Evolutionary conservation across 1,140 invertebrate species (phyloP).

Genomic region (Nasonia giraulti): DNA sequence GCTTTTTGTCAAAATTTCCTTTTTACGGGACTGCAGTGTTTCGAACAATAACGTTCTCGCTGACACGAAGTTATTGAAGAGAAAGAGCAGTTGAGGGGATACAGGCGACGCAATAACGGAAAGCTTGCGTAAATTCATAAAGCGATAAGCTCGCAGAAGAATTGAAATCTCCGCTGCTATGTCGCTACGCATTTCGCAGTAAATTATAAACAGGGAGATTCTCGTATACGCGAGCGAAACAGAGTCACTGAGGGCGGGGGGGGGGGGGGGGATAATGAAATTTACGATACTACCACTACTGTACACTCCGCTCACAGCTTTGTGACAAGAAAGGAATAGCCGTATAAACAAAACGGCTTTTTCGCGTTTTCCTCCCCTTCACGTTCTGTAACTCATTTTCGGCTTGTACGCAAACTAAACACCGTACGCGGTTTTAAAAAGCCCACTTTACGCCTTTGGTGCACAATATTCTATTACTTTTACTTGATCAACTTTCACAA

Average conservation of each 20-base stretch:
- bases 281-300: slow-evolving; percentile 22
- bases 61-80: slow-evolving; percentile 39
- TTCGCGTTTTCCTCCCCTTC: neutral
- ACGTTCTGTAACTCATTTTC: neutral
- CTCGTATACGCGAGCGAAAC: neutral
- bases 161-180: slow-evolving; percentile 31
- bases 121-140: slow-evolving; percentile 43
- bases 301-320: neutral
- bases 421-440: no score
- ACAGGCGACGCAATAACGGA: slow-evolving; percentile 19
- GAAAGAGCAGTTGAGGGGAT: neutral
- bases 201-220: slow-evolving; percentile 42
- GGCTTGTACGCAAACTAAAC: no score
- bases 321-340: slow-evolving; percentile 13
- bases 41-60: neutral
- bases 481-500: no score
- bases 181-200: slow-evolving; percentile 25
- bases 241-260: neutral
- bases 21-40: neutral
- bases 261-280: slow-evolving; percentile 2
- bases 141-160: slow-evolving; percentile 34
- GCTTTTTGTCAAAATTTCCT: neutral
- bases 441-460: no score
- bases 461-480: no score
- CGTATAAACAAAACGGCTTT: slow-evolving; percentile 5